phyloP scores from a whole-genome alignment of 2,113 vertebrate species.

The Sialia sialis region DNA sequence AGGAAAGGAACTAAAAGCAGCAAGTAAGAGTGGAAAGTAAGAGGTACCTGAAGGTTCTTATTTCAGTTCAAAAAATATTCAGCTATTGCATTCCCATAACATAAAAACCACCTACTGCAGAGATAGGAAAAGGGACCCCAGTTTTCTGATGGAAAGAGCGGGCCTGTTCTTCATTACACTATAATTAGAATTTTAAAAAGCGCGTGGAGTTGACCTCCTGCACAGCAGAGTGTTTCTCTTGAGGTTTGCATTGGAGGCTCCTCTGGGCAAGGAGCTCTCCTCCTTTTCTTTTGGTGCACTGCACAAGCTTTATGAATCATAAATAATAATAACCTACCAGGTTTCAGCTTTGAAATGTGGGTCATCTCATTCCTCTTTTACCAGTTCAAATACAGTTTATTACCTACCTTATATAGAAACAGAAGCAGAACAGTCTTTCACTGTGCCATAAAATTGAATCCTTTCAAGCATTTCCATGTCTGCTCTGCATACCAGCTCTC shows the following conservation, averaged over 20 bases:
- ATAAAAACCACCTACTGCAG: not conserved
- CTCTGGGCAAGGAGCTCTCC: not conserved
- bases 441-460: not conserved
- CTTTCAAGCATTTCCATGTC: not conserved
- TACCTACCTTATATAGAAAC: conserved; percentile 13
- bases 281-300: conserved; percentile 27
- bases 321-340: conserved; percentile 45
- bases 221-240: not conserved
- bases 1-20: not conserved
- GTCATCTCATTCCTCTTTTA: conserved; percentile 21
- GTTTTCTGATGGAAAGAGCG: not conserved
- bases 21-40: not conserved
- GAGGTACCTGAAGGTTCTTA: not conserved
- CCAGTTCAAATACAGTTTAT: conserved; percentile 45
- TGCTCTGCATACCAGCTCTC: not conserved
- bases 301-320: conserved; percentile 23
- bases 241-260: not conserved
- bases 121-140: not conserved
- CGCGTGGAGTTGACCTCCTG: not conserved
- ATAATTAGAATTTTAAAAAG: not conserved
- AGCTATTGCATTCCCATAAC: not conserved
- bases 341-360: conserved; percentile 53
- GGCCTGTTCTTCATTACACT: not conserved
- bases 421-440: not conserved
- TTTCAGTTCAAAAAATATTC: not conserved